A percentile compares a stretch with the other conserved stretches of the same genome.
These are phyloP conservation scores for Spilarctia lutea DNA, from an alignment of 2,888 invertebrate species.

Conservation along the genomic window DNA sequence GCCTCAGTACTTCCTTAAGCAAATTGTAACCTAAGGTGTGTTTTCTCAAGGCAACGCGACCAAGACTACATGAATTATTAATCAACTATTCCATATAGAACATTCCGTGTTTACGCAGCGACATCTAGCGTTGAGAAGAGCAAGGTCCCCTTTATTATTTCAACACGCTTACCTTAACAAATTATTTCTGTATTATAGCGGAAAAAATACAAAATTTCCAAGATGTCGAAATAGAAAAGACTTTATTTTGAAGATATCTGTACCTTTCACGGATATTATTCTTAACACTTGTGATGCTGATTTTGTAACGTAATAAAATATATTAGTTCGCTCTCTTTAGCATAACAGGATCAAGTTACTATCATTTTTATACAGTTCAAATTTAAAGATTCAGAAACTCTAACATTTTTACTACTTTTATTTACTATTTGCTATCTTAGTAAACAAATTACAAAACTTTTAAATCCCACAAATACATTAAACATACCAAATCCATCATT, in stretches of 20 bases:
- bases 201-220: neutral
- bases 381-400: neutral
- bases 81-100: slow-evolving; percentile 23
- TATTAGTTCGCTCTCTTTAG: neutral
- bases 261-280: neutral
- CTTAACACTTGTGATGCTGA: neutral
- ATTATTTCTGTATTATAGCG: slow-evolving; percentile 1
- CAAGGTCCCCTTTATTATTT: slow-evolving; percentile 12
- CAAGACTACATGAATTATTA: slow-evolving; percentile 34
- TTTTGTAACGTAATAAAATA: neutral
- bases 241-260: neutral
- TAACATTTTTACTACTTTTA: too few species aligned
- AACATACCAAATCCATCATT: slow-evolving; percentile 17
- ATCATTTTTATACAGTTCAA: neutral
- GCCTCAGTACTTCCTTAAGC: slow-evolving; percentile 30
- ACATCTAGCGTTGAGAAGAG: slow-evolving; percentile 24
- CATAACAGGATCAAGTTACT: too few species aligned
- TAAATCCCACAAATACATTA: slow-evolving; percentile 11
- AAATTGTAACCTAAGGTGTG: slow-evolving; percentile 37
- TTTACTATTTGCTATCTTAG: neutral
- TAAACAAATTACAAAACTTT: neutral
- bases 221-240: neutral
- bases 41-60: slow-evolving; percentile 40
- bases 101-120: slow-evolving; percentile 21
- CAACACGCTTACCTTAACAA: slow-evolving; percentile 10